Conservation (phyloP, 2,113 vertebrate genomes). For the Coryphaenoides rupestris region DNA sequence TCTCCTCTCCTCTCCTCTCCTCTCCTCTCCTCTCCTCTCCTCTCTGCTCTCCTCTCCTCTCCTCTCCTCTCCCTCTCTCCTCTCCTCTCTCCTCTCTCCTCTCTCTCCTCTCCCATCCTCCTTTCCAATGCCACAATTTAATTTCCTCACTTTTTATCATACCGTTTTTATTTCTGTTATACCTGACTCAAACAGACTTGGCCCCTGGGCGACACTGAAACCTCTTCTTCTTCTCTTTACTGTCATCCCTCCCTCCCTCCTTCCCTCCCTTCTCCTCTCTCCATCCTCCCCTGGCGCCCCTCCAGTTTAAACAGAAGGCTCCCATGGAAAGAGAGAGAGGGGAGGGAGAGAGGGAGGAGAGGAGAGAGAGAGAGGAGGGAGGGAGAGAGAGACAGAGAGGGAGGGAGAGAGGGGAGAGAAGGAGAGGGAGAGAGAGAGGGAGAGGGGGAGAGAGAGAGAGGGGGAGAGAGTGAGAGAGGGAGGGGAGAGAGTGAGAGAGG, state of each 20-base stretch:
- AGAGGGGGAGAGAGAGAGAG: not conserved
- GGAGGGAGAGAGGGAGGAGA: no score
- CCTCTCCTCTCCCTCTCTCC: no score
- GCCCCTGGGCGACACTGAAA: slow-evolving; percentile 37
- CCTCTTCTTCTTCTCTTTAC: slow-evolving; percentile 35
- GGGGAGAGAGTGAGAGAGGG: slow-evolving; percentile 2
- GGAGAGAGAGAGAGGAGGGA: no score
- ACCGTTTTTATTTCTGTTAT: slow-evolving; percentile 45
- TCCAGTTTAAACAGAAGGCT: slow-evolving; percentile 75
- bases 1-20: not conserved
- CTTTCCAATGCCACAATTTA: no score
- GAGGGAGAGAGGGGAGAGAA: not conserved
- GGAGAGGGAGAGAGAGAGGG: not conserved
- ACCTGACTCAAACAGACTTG: slow-evolving; percentile 49
- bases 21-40: not conserved
- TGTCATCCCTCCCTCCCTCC: slow-evolving; percentile 25
- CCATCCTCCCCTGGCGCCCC: slow-evolving; percentile 56
- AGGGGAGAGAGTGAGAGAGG: not conserved
- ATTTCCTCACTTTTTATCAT: slow-evolving; percentile 4
- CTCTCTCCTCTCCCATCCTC: not conserved
- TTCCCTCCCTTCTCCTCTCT: slow-evolving; percentile 15
- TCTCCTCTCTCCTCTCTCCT: not conserved
- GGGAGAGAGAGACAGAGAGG: no score
- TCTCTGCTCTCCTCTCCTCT: no score
- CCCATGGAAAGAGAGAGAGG: slow-evolving; percentile 40